Conservation (phyloP, 2,888 invertebrate species). For the Temnothorax rugatulus region DNA sequence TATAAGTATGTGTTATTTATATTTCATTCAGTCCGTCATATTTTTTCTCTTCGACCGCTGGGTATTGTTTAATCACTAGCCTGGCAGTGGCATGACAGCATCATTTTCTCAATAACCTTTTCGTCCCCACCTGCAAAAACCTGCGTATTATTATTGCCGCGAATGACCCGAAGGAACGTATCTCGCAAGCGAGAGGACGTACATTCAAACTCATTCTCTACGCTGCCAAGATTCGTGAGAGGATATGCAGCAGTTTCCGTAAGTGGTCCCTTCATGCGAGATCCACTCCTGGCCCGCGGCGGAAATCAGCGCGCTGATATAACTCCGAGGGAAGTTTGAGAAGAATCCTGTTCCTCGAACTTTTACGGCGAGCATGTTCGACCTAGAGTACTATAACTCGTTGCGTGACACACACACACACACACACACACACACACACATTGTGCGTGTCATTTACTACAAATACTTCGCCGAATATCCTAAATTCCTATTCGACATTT, state of each 20-base stretch:
- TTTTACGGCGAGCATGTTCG: neutral
- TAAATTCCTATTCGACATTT: neutral
- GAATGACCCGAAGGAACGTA: conserved; percentile 43
- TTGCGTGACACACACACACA: conserved; percentile 35
- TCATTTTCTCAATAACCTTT: conserved; percentile 37
- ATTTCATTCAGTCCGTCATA: neutral
- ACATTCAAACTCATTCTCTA: conserved; percentile 47
- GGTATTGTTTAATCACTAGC: conserved; percentile 27
- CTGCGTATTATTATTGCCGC: conserved; percentile 38
- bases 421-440: too few relatives aligned
- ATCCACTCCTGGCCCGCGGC: conserved; percentile 47
- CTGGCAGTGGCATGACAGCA: neutral
- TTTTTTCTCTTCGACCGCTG: neutral
- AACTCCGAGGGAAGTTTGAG: conserved; percentile 11
- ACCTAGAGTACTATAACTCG: neutral
- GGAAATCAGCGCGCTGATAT: conserved; percentile 24
- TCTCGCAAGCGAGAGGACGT: conserved; percentile 18
- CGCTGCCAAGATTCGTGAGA: conserved; percentile 52
- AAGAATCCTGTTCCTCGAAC: conserved; percentile 2
- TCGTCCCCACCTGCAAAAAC: conserved; percentile 13
- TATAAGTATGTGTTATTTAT: neutral
- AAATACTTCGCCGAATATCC: neutral
- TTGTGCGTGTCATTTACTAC: neutral
- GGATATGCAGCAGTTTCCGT: conserved; percentile 37
- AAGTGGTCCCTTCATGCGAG: conserved; percentile 43